phyloP scores from a whole-genome alignment of 2,888 invertebrate genomes.

The Petrophora chlorosata region DNA sequence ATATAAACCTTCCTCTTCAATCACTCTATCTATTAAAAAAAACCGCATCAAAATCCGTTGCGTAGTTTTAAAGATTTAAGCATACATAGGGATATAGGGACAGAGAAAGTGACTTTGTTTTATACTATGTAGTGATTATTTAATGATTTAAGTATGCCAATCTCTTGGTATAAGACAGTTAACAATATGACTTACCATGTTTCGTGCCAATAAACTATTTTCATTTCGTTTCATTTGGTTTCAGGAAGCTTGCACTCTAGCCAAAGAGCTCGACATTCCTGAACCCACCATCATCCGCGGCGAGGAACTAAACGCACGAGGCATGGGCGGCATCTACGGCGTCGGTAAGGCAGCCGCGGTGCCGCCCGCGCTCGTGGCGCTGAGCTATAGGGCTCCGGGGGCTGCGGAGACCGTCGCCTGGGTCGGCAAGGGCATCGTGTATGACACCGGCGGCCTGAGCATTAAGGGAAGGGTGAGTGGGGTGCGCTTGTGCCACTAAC shows the following conservation, averaged over 20 bases:
- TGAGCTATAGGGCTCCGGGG: slow-evolving; percentile 85
- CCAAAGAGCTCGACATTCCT: slow-evolving; percentile 85
- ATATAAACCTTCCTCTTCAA: no score
- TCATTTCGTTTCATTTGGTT: no score
- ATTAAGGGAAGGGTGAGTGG: slow-evolving; percentile 91
- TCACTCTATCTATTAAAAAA: no score
- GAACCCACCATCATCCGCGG: slow-evolving; percentile 89
- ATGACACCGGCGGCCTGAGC: slow-evolving; percentile 96
- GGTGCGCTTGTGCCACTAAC: background rate
- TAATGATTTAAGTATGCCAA: no score
- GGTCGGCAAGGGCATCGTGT: slow-evolving; percentile 97
- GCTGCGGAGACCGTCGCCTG: slow-evolving; percentile 89
- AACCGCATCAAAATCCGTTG: no score
- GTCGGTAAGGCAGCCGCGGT: slow-evolving; percentile 87
- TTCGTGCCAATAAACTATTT: background rate
- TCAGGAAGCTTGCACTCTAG: slow-evolving; percentile 87
- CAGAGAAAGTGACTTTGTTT: no score
- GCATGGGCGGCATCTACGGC: slow-evolving; percentile 94
- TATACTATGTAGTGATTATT: no score
- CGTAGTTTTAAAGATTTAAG: no score
- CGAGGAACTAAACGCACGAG: slow-evolving; percentile 88
- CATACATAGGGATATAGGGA: no score
- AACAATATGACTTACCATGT: background rate
- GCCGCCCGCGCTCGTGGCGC: slow-evolving; percentile 84
- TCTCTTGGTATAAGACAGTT: no score